A percentile compares a stretch with the other conserved stretches of the same genome.
phyloP scores from a whole-genome alignment of 2,888 invertebrate species.

The Aporophyla nigra region DNA sequence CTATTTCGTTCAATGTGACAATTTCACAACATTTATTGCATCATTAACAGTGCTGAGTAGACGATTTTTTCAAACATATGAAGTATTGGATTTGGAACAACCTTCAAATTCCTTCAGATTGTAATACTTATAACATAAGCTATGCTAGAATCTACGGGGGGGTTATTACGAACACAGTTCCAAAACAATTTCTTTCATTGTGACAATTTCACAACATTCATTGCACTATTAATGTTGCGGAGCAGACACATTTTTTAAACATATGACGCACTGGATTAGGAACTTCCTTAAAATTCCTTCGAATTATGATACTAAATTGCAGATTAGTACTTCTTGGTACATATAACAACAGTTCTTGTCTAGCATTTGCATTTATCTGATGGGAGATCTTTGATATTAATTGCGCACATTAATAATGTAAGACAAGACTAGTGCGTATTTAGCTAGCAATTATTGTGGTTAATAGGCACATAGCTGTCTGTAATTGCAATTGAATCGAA shows the following conservation, averaged over 20 bases:
- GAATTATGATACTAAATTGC: background rate
- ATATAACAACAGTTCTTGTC: constrained; percentile 23
- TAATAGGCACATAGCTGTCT: background rate
- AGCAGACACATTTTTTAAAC: background rate
- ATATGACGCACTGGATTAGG: background rate
- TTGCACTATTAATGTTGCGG: too few species aligned
- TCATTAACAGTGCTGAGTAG: too few species aligned
- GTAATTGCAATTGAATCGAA: constrained; percentile 4
- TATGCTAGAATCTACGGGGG: background rate
- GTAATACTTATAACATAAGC: too few species aligned
- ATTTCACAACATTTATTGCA: too few species aligned
- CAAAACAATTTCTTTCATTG: background rate
- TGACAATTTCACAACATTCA: background rate
- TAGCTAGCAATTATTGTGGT: constrained; percentile 8
- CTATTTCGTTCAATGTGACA: too few species aligned
- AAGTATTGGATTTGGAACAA: too few species aligned
- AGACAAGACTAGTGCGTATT: constrained; percentile 14
- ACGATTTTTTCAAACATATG: too few species aligned
- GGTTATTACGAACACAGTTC: background rate
- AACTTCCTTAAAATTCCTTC: background rate
- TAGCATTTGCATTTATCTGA: constrained; percentile 23
- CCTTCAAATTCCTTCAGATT: too few species aligned
- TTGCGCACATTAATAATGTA: constrained; percentile 36
- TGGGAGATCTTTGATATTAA: constrained; percentile 42
- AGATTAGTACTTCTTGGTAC: constrained; percentile 8